Evolutionary conservation across 2,797 vertebrate species (phyloP), one percentile per base, ranked within the genome.

Genomic region (Champsocephalus gunnari): DNA sequence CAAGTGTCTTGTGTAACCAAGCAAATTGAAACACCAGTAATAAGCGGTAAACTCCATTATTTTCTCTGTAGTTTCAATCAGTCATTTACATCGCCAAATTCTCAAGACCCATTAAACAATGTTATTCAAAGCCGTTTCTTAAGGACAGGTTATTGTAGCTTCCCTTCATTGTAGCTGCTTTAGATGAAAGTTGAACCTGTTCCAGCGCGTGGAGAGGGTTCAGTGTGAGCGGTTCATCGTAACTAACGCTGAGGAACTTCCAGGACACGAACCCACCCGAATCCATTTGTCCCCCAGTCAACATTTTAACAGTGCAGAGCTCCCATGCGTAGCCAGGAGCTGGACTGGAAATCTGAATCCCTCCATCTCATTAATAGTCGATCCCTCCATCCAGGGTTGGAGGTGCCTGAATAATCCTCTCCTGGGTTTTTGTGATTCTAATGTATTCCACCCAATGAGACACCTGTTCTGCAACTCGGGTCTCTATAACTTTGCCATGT

Each of bases 361-460:
- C 79, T 91, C 84, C 86, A 89, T 92, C 91, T 92, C 92, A 94
- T 94, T 93, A 93, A 93, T 93, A 93, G 90, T 89, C 87, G 85
- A 94, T 92, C 77, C 80, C 80, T 88, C 86, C 79, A 83, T 86
- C 85, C 79, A 82, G 80, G 78, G 81, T 73, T 84, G 80, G 83
- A 89, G 83, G 88, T 88, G 90, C 79, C 80, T 87, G 86, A 88
- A 92, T 92, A 91, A 92, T 89, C 85, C 90, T 84, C 90, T 90
- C 84, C 69, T 89, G 92, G 90, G 90, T 91, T 89, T 90, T 92
- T 90, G 87, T 88, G 84, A 93, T 93, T 94, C 90, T 92, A 93
- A 94, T 94, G 63, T 92, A 93, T 94, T 93, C 92, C 83, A 87
- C 77, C 82, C 85, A 85, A 75, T 74, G 83, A 90, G 84, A 88